Conservation (phyloP, 1,140 invertebrate species). For the honey bee (Apis mellifera) region DNA sequence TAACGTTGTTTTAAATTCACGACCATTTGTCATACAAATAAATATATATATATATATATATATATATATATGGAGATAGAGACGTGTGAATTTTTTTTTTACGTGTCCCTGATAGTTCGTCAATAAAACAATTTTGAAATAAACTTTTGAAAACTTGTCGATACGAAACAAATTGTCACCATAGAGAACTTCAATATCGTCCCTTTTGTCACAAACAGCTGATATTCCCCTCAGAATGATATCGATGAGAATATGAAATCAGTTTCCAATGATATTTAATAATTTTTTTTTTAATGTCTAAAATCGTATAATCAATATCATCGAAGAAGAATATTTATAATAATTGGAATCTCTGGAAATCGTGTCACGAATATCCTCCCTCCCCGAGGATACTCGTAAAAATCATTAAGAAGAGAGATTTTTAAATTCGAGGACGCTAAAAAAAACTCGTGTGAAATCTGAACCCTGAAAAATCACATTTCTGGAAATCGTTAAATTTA, state of each 20-base stretch:
- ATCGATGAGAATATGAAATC: not conserved
- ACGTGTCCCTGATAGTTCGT: not conserved
- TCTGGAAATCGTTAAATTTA: no score
- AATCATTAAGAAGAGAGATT: not conserved
- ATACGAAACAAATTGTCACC: not conserved
- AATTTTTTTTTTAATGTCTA: not conserved
- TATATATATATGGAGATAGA: not conserved
- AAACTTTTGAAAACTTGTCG: not conserved
- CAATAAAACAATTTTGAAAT: constrained; percentile 20
- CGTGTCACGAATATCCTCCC: no score
- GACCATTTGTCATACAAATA: not conserved
- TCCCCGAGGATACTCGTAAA: not conserved
- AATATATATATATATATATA: not conserved
- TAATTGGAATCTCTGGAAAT: not conserved
- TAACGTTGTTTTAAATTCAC: not conserved
- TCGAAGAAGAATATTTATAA: not conserved
- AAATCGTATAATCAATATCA: not conserved
- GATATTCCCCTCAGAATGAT: not conserved
- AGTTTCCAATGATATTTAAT: not conserved
- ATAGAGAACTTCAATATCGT: not conserved
- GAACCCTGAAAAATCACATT: no score
- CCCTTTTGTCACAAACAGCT: constrained; percentile 5
- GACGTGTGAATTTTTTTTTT: not conserved
- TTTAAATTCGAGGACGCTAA: no score
- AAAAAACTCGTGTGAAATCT: no score